phyloP scores from a whole-genome alignment of 30 jellyfish, hydroid and myxozoan genomes.

The Clytia hemisphaerica region DNA sequence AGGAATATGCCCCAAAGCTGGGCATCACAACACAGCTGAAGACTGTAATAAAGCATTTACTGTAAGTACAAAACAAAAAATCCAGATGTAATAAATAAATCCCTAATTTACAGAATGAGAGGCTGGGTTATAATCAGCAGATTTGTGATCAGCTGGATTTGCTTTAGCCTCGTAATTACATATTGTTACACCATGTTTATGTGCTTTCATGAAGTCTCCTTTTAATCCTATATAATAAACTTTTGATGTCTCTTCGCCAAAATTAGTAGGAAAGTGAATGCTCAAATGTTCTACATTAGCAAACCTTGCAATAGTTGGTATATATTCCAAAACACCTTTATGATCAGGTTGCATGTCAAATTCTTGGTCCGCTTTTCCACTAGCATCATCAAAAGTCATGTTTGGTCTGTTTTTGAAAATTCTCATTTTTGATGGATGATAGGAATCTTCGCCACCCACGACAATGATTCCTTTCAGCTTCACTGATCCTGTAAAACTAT shows the following conservation, averaged over 20 bases:
- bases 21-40: no score
- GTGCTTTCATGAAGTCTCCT: slow-evolving; percentile 91
- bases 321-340: slow-evolving; percentile 73
- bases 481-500: slow-evolving; percentile 72
- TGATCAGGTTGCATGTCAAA: slow-evolving; percentile 88
- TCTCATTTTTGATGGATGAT: slow-evolving; percentile 86
- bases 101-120: no score
- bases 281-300: slow-evolving; percentile 76
- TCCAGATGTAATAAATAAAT: no score
- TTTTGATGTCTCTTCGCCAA: slow-evolving; percentile 71
- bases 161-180: slow-evolving; percentile 92
- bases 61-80: no score
- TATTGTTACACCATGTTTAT: slow-evolving; percentile 93
- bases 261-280: slow-evolving; percentile 69
- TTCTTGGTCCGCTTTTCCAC: slow-evolving; percentile 65
- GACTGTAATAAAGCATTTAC: no score
- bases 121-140: no score
- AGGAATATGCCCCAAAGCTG: no score
- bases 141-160: slow-evolving; percentile 88
- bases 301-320: slow-evolving; percentile 67
- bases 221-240: slow-evolving; percentile 83
- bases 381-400: slow-evolving; percentile 93
- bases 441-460: slow-evolving; percentile 79
- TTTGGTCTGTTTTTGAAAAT: slow-evolving; percentile 73
- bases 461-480: slow-evolving; percentile 76